Conservation (phyloP, 2,797 vertebrate species). For the Tolypeutes matacus region DNA sequence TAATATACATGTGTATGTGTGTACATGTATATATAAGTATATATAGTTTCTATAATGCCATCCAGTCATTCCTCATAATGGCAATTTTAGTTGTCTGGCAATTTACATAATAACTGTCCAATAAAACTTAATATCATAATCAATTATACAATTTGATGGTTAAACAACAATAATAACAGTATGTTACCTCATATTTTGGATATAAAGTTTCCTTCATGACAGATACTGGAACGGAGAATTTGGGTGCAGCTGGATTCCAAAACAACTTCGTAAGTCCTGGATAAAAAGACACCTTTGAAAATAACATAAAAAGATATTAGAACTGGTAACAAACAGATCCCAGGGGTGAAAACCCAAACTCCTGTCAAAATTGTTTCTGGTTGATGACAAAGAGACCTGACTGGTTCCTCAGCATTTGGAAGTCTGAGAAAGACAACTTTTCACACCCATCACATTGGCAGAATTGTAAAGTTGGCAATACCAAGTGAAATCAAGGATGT, state of each 20-base stretch:
- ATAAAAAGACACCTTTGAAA: constrained; percentile 86
- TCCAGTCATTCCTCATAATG: neutral
- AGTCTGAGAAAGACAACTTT: neutral
- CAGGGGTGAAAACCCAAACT: neutral
- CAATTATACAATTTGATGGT: constrained; percentile 43
- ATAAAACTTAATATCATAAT: constrained; percentile 48
- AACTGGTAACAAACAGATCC: neutral
- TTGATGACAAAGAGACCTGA: neutral
- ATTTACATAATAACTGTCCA: neutral
- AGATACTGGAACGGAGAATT: constrained; percentile 88
- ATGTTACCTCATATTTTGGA: constrained; percentile 89
- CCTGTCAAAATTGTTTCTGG: constrained; percentile 36
- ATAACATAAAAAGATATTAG: constrained; percentile 70
- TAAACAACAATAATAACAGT: neutral
- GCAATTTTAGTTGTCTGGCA: neutral
- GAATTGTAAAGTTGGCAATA: neutral
- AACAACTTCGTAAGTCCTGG: constrained; percentile 87
- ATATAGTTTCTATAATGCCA: neutral
- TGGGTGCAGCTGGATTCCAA: constrained; percentile 88
- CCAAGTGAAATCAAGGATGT: neutral
- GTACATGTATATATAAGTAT: neutral
- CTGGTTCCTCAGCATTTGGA: neutral
- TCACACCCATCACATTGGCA: neutral
- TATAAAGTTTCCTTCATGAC: constrained; percentile 88
- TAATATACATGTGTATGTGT: neutral